Evolutionary conservation across 2,888 invertebrate species (phyloP), one percentile per base, ranked within the genome.

Genomic region (Melinaea menophilus): DNA sequence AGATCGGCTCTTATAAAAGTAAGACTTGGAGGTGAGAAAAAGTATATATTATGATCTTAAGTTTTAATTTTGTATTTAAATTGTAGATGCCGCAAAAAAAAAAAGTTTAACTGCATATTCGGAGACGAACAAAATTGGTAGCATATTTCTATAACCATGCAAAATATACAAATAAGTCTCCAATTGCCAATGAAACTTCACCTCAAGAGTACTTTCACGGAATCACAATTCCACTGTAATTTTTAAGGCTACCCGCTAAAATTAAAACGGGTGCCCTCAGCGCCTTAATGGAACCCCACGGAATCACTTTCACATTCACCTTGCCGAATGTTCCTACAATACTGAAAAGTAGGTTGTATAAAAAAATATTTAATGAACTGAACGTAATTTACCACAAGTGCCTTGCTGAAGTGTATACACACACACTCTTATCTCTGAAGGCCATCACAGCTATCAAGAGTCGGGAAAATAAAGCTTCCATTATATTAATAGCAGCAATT

Each of bases 141-240:
- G 41, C 41, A 41, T 41, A 41, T 41, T 41, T 51, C 7, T 51
- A 31, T 31, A 51, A 9, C 3, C 31, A 31, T 31, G 7, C 31
- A 31, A 22, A 22, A 22, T n/a, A 51, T 22, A 51, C 51, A 51
- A 51, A 51, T 22, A 51, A 51, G 51, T 51, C 51, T 31, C 31
- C 51, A 31, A 51, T 51, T 51, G 9, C 31, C 51, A 31, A 51
- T 51, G 11, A 41, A 41, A 51, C 22, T 31, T 5, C 7, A 4
- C 31, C 22, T 22, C 9, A 31, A 31, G 31, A 51, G 51, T 31
- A 51, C 51, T 22, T 51, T 51, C 51, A 22, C 31, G 51, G 22
- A 51, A 51, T 51, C 31, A 31, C 51, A 5, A 11, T 51, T 9
- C 9, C 51, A 51, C 51, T n/a, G 13, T 22, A 51, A 56, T 56